phyloP scores from a whole-genome alignment of 2,888 invertebrate species.

The Amphipyra berbera region DNA sequence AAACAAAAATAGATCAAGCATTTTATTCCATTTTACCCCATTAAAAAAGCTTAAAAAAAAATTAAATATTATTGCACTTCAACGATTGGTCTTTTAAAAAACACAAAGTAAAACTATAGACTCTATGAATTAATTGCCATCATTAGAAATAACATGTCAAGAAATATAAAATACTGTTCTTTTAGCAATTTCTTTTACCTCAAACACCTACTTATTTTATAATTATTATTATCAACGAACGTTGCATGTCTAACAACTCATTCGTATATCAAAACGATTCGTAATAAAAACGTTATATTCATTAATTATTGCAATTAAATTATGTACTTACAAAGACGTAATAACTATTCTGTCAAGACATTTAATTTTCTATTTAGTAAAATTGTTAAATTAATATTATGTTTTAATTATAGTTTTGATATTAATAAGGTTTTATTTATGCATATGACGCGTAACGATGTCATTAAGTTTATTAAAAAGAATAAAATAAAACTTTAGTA shows the following conservation, averaged over 20 bases:
- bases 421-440: background rate
- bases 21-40: no score
- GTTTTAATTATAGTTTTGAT: conserved; percentile 1
- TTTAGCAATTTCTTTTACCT: background rate
- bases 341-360: background rate
- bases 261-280: background rate
- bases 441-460: background rate
- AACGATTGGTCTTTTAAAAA: no score
- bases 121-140: no score
- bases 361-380: conserved; percentile 4
- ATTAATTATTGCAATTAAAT: conserved; percentile 1
- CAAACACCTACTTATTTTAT: background rate
- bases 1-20: no score
- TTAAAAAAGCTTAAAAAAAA: no score
- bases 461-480: background rate
- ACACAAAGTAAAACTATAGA: no score
- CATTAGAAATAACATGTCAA: no score
- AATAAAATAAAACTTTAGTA: background rate
- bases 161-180: no score
- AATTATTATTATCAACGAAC: conserved; percentile 6
- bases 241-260: background rate
- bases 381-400: background rate
- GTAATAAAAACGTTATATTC: conserved; percentile 1
- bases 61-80: no score
- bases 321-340: background rate